Conservation (phyloP, 2,888 invertebrate species). For the Kuschelorhynchus macadamiae region DNA sequence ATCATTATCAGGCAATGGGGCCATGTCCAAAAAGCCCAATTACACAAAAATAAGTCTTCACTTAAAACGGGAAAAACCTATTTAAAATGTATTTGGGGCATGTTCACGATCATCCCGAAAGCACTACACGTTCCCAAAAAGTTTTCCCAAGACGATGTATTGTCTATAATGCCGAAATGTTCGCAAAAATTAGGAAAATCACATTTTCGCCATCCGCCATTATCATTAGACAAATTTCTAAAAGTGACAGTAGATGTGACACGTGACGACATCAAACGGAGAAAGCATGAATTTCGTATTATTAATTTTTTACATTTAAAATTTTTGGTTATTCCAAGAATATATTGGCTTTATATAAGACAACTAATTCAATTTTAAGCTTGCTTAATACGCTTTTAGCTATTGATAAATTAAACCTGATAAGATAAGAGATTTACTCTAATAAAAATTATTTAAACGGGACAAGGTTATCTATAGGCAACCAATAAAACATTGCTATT, state of each 20-base stretch:
- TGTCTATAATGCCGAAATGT: conserved; percentile 32
- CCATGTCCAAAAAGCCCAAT: conserved; percentile 71
- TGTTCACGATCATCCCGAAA: conserved; percentile 5
- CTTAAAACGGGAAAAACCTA: conserved; percentile 31
- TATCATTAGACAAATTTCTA: conserved; percentile 53
- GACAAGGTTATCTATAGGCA: too few relatives aligned
- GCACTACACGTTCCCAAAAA: conserved; percentile 19
- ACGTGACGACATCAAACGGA: conserved; percentile 47
- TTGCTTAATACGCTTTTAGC: too few relatives aligned
- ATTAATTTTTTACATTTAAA: background rate
- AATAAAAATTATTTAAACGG: too few relatives aligned
- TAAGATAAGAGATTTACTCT: too few relatives aligned
- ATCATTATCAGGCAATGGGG: conserved; percentile 84
- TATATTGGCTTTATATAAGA: background rate
- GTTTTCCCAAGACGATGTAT: conserved; percentile 24
- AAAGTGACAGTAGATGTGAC: conserved; percentile 33
- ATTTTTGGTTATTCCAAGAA: background rate
- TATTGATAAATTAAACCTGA: too few relatives aligned
- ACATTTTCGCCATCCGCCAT: conserved; percentile 65
- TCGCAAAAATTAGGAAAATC: conserved; percentile 56
- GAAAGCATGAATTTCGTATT: background rate
- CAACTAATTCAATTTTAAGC: too few relatives aligned
- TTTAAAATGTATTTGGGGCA: conserved; percentile 31
- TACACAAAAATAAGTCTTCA: conserved; percentile 49
- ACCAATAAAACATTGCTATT: too few relatives aligned